Evolutionary conservation across 1,140 invertebrate species (phyloP).

Genomic region (Cherax quadricarinatus): DNA sequence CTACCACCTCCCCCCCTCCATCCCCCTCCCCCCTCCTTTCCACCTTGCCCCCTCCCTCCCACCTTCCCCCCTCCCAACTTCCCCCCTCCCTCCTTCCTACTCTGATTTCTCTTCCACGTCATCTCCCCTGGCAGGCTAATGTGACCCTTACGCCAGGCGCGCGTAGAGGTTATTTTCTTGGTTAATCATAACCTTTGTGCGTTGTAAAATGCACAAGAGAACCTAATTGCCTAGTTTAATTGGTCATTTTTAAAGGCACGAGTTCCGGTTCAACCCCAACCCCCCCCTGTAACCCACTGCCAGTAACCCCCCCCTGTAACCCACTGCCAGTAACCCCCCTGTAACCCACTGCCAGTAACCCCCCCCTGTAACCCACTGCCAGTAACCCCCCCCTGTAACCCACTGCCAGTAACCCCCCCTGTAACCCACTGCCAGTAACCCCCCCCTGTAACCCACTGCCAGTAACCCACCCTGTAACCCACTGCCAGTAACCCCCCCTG

Average conservation of each 20-base stretch:
- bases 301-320: background rate
- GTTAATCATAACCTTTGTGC: background rate
- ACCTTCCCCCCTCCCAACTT: too few species aligned
- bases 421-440: too few species aligned
- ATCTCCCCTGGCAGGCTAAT: background rate
- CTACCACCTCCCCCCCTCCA: too few species aligned
- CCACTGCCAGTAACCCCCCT: background rate
- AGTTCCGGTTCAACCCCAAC: background rate
- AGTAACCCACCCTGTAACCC: background rate
- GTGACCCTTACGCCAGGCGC: background rate
- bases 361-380: too few species aligned
- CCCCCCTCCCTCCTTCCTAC: too few species aligned
- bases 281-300: background rate
- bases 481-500: too few species aligned
- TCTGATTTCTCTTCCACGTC: background rate
- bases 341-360: background rate
- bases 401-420: too few species aligned
- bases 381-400: background rate
- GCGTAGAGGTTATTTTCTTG: background rate
- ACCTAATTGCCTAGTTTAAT: slow-evolving; percentile 28
- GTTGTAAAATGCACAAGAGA: background rate
- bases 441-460: background rate
- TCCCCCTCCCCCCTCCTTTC: too few species aligned
- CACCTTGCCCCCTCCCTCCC: too few species aligned
- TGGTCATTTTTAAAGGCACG: slow-evolving; percentile 18